phyloP scores from a whole-genome alignment of 2,113 vertebrate species.

The Ptilonorhynchus violaceus region DNA sequence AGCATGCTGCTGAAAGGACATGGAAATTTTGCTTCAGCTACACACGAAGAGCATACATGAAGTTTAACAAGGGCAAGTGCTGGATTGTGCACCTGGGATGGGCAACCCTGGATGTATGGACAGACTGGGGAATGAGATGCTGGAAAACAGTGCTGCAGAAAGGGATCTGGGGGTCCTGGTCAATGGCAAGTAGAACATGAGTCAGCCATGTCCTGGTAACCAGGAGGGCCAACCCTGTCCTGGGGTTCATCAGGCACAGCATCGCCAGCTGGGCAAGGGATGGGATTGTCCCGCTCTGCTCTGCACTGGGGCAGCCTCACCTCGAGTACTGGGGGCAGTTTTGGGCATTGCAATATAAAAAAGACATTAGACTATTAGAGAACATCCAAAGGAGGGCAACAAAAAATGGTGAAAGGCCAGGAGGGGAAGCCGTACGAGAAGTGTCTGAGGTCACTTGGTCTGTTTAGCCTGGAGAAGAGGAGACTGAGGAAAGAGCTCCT shows the following conservation, averaged over 20 bases:
- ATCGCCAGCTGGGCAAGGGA: accelerated
- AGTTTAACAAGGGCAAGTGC: not conserved
- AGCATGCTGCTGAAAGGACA: not conserved
- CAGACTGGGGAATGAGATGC: not conserved
- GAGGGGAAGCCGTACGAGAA: accelerated
- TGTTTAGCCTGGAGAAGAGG: not conserved
- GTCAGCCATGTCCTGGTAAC: not conserved
- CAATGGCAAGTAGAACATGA: accelerated
- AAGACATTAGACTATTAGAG: not conserved
- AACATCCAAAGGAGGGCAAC: not conserved
- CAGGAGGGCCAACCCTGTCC: accelerated
- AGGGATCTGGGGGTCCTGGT: accelerated
- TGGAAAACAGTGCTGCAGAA: not conserved
- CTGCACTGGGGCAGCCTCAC: accelerated
- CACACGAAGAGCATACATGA: not conserved
- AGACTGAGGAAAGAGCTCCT: not conserved
- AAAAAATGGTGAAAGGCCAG: not conserved
- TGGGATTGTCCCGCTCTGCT: not conserved
- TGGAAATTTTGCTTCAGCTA: not conserved
- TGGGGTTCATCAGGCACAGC: accelerated
- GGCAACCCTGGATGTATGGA: accelerated
- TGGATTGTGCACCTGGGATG: accelerated
- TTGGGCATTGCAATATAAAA: not conserved
- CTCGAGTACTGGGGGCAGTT: accelerated
- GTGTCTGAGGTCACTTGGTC: not conserved